A percentile compares a stretch with the other conserved stretches of the same genome.
These are phyloP conservation scores for Dinomys branickii DNA, from an alignment of 2,113 vertebrate genomes.

Conservation along the genomic window DNA sequence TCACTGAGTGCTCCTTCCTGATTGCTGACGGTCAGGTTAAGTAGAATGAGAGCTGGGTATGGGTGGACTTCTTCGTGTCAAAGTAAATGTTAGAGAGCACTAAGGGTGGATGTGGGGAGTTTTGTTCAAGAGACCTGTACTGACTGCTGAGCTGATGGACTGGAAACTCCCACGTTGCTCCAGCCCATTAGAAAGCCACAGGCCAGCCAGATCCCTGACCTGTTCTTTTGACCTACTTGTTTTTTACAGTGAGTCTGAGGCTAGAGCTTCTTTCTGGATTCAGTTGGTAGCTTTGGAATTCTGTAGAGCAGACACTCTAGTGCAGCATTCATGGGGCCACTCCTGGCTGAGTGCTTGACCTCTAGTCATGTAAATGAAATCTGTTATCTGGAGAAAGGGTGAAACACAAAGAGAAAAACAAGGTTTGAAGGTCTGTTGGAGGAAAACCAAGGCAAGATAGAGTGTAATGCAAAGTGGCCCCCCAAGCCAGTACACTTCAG, in stretches of 20 bases:
- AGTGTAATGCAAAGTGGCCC: too few relatives aligned
- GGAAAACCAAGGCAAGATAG: background rate
- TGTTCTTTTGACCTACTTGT: background rate
- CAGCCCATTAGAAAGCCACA: background rate
- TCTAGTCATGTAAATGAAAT: background rate
- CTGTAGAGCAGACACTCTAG: background rate
- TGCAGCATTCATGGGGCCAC: background rate
- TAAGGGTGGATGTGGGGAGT: background rate
- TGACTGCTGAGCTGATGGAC: too few relatives aligned
- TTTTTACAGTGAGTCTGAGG: background rate
- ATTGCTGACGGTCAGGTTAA: background rate
- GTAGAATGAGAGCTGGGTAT: background rate
- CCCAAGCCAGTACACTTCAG: too few relatives aligned
- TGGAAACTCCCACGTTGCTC: fast-evolving
- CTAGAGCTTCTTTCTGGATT: background rate
- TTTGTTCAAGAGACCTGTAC: fast-evolving
- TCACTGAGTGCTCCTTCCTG: background rate
- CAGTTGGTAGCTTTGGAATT: background rate
- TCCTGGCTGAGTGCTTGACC: background rate
- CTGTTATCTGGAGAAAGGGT: background rate
- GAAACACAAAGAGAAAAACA: background rate
- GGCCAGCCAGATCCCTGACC: background rate
- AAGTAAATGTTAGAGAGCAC: background rate
- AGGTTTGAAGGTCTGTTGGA: fast-evolving
- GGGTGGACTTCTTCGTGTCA: background rate